Evolutionary conservation across 2,888 invertebrate genomes (phyloP).

Genomic region (Ditylenchus weischeri): DNA sequence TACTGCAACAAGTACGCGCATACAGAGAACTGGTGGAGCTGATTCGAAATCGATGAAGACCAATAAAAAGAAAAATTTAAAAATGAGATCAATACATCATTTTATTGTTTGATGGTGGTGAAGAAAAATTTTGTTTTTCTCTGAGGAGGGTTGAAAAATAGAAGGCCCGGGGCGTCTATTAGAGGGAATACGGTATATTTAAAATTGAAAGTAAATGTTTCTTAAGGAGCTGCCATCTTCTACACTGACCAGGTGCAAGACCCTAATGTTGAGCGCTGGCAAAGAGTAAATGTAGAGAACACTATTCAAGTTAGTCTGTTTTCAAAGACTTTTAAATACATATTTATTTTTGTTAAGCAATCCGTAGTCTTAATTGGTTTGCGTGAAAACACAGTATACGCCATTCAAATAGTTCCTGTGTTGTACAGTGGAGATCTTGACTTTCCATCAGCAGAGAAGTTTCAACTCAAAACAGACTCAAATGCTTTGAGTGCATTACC

Average conservation of each 20-base stretch:
- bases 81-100: no score
- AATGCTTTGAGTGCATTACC: constrained; percentile 3
- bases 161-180: no score
- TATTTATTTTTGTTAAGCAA: constrained; percentile 36
- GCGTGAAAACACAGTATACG: constrained; percentile 43
- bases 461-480: constrained; percentile 45
- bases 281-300: constrained; percentile 39
- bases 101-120: no score
- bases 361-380: constrained; percentile 40
- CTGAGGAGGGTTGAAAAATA: no score
- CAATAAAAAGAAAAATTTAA: no score
- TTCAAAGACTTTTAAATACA: constrained; percentile 9
- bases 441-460: constrained; percentile 40
- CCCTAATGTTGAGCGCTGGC: constrained; percentile 43
- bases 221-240: constrained; percentile 42
- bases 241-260: constrained; percentile 42
- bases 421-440: constrained; percentile 40
- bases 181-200: no score
- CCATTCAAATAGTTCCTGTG: constrained; percentile 49
- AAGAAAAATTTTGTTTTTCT: no score
- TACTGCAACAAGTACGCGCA: no score
- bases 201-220: background rate
- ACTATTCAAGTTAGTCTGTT: constrained; percentile 35
- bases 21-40: no score
- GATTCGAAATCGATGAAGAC: no score